Conservation (phyloP, 2,888 invertebrate genomes). For the Dryadula phaetusa region DNA sequence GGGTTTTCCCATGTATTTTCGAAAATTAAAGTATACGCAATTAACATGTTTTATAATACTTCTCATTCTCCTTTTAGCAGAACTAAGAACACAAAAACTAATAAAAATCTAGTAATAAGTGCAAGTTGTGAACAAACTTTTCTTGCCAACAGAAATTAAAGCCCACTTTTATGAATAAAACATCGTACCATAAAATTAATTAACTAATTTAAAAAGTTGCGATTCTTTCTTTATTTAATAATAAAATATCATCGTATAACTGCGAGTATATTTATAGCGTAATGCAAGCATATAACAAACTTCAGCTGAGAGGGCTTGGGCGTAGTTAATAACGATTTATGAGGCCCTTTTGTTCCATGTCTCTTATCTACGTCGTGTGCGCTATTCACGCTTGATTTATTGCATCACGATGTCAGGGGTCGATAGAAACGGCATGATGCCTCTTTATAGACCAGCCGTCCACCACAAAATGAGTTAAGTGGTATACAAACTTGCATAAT, state of each 20-base stretch:
- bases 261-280: conserved; percentile 10
- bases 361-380: conserved; percentile 75
- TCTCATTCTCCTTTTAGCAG: too few relatives aligned
- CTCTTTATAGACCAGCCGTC: conserved; percentile 31
- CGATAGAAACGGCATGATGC: conserved; percentile 58
- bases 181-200: too few relatives aligned
- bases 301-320: conserved; percentile 66
- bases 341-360: conserved; percentile 78
- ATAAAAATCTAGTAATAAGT: too few relatives aligned
- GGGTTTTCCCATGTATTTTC: too few relatives aligned
- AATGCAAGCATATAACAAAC: conserved; percentile 42
- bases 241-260: not conserved
- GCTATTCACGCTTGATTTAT: conserved; percentile 80
- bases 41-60: too few relatives aligned
- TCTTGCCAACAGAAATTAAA: too few relatives aligned
- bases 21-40: too few relatives aligned
- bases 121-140: too few relatives aligned
- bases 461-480: conserved; percentile 14
- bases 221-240: not conserved
- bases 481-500: not conserved
- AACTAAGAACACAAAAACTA: too few relatives aligned
- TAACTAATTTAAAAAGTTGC: not conserved
- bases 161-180: too few relatives aligned
- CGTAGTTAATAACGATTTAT: conserved; percentile 67
- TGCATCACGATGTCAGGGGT: conserved; percentile 61